Conservation (phyloP, 2,113 vertebrate genomes). For the human (Homo sapiens) region DNA sequence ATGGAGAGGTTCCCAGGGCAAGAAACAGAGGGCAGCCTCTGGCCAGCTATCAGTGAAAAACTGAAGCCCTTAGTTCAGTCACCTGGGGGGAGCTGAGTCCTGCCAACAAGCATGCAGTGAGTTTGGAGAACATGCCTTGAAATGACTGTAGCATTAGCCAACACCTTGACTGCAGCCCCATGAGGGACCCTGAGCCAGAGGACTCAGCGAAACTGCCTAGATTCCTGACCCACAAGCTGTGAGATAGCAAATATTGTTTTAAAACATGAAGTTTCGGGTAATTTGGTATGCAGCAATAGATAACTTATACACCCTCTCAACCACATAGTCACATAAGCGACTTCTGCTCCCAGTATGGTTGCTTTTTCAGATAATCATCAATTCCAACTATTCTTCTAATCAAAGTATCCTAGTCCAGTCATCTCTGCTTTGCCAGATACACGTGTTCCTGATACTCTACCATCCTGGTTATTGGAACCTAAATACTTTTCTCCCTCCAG, state of each 20-base stretch:
- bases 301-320: not conserved
- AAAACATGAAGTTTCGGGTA: not conserved
- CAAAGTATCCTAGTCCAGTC: not conserved
- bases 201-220: too few species aligned
- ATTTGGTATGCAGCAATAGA: not conserved
- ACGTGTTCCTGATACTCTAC: not conserved
- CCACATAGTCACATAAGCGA: not conserved
- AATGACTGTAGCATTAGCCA: not conserved
- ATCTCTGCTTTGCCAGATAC: not conserved
- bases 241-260: not conserved
- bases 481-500: not conserved
- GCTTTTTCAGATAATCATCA: not conserved
- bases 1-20: not conserved
- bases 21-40: not conserved
- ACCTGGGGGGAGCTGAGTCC: not conserved
- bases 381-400: not conserved
- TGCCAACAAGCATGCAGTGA: accelerated
- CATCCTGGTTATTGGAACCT: not conserved
- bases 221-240: not conserved
- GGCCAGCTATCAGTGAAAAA: not conserved
- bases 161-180: not conserved
- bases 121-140: not conserved
- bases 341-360: not conserved
- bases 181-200: not conserved
- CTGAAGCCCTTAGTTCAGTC: not conserved